Evolutionary conservation across 37 sponge, comb jelly and placozoan genomes (phyloP).

Genomic region (Chondrilla cf. caribensis): DNA sequence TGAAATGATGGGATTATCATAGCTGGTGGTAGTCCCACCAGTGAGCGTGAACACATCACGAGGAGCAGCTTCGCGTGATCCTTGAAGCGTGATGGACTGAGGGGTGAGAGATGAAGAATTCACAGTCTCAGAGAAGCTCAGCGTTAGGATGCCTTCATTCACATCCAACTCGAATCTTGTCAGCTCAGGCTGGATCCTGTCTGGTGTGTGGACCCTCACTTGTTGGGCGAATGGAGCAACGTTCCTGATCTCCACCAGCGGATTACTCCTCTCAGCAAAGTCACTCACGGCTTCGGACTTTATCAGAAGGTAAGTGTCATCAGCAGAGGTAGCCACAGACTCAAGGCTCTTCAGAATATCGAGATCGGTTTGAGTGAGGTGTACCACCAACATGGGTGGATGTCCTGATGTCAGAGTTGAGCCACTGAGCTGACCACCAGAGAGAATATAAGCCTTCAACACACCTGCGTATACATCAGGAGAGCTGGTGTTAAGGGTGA

Average conservation of each 20-base stretch:
- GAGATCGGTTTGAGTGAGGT: conserved; percentile 62
- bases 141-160: conserved; percentile 46
- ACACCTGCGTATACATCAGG: conserved; percentile 49
- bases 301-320: conserved; percentile 76
- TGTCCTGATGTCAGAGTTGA: conserved; percentile 47
- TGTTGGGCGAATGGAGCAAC: conserved; percentile 37
- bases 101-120: conserved; percentile 51
- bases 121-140: conserved; percentile 85
- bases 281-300: conserved; percentile 39
- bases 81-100: conserved; percentile 64
- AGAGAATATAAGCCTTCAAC: conserved; percentile 56
- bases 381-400: conserved; percentile 70
- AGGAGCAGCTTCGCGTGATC: conserved; percentile 12
- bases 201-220: conserved; percentile 64
- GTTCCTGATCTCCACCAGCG: conserved; percentile 21
- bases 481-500: conserved; percentile 37
- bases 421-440: conserved; percentile 51
- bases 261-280: conserved; percentile 13
- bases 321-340: conserved; percentile 60
- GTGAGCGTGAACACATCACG: conserved; percentile 54
- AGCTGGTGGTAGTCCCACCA: conserved; percentile 65
- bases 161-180: conserved; percentile 62
- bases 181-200: conserved; percentile 49
- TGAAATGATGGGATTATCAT: conserved; percentile 67
- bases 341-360: conserved; percentile 84